Conservation (phyloP, 2,797 vertebrate genomes). For the Microctenopoma steveboyesi region DNA sequence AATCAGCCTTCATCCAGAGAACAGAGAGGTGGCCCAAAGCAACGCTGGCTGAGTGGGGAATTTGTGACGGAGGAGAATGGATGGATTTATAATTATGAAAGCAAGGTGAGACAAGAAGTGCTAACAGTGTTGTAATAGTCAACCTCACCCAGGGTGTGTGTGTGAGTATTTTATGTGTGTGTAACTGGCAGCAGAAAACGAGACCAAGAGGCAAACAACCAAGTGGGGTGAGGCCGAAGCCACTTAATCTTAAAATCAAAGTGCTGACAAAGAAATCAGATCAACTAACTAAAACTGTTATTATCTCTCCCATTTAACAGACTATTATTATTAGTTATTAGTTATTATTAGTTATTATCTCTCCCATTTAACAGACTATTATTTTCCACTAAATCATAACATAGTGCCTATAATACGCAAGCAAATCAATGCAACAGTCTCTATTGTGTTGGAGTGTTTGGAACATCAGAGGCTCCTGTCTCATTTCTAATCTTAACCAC, state of each 20-base stretch:
- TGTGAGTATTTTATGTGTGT: neutral
- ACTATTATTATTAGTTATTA: constrained; percentile 22
- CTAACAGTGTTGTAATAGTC: constrained; percentile 74
- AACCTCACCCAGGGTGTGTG: constrained; percentile 17
- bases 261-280: constrained; percentile 49
- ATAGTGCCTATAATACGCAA: constrained; percentile 17
- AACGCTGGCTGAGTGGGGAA: constrained; percentile 63
- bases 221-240: constrained; percentile 40
- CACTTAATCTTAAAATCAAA: constrained; percentile 42
- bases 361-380: constrained; percentile 44
- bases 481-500: constrained; percentile 3
- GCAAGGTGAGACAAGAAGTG: constrained; percentile 63
- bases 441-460: neutral
- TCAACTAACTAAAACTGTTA: constrained; percentile 37
- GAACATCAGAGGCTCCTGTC: constrained; percentile 1
- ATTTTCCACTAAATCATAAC: constrained; percentile 39
- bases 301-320: constrained; percentile 45
- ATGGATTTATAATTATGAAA: constrained; percentile 77
- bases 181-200: neutral
- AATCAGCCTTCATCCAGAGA: constrained; percentile 71
- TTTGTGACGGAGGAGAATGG: constrained; percentile 71
- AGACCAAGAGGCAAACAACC: constrained; percentile 7
- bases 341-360: constrained; percentile 20
- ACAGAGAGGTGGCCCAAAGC: constrained; percentile 68
- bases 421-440: constrained; percentile 28